phyloP scores from a whole-genome alignment of 2,888 invertebrate species.

The Polyommatus iphigenia region DNA sequence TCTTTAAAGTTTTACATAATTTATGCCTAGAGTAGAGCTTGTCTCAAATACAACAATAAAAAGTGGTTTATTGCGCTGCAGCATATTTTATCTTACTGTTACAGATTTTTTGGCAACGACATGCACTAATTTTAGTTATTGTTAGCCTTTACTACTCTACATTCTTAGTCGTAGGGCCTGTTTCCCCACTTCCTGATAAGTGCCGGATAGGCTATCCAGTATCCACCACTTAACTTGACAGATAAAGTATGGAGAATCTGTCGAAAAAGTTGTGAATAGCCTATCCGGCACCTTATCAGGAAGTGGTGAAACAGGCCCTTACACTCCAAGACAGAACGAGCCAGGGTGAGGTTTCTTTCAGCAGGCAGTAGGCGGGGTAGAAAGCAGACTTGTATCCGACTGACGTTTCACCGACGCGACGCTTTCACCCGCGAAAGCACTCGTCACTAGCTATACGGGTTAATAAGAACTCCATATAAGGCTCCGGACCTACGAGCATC shows the following conservation, averaged over 20 bases:
- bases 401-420: constrained; percentile 69
- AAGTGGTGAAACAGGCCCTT: no score
- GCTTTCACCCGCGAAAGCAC: constrained; percentile 66
- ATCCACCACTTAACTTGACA: no score
- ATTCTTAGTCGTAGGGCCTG: background rate
- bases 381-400: constrained; percentile 72
- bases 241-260: no score
- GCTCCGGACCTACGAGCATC: constrained; percentile 36
- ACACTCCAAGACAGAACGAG: constrained; percentile 41
- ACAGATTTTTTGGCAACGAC: background rate
- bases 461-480: constrained; percentile 26
- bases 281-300: no score
- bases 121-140: constrained; percentile 30
- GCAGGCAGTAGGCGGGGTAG: constrained; percentile 67
- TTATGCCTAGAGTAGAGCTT: background rate
- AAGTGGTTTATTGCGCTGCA: background rate
- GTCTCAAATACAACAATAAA: background rate
- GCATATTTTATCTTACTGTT: background rate
- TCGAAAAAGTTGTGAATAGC: no score
- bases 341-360: constrained; percentile 63
- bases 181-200: no score
- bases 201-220: no score
- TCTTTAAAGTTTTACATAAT: background rate
- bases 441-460: constrained; percentile 51
- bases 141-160: background rate